Base-by-base conservation (phyloP, 2,797 vertebrate species). In the Microhierax caerulescens region DNA sequence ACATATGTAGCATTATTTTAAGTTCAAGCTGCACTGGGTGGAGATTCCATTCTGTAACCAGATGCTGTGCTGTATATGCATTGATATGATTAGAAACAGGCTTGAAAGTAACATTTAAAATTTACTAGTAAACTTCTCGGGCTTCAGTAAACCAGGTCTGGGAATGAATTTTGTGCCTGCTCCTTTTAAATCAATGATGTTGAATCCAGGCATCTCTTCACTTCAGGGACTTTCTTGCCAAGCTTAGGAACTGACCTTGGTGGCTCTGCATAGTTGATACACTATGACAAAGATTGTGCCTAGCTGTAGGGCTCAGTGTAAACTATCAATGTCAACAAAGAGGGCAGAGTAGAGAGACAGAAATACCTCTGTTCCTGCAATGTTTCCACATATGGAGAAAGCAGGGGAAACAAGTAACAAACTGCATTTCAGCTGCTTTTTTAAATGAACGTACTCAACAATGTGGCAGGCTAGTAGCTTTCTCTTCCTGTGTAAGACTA, bases 81-180 rank as follows among this genome's bases (percentile, higher is more conserved):
- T 27, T 57, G 56, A 34, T 73, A 75, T 85, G 60, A 90, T 92
- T 91, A 89, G 70, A 94, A 93, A 82, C 88, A 89, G 85, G 45
- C 70, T 82, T 75, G 70, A 64, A 79, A 76, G 37, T 24, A 85
- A 27, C 56, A 47, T 24, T 56, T 70, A 75, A 53, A 53, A 79
- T 87, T 87, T 70, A 10, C 64, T 39, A 43, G 64, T 57, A 61
- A 74, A 48, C 45, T 67, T 82, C 74, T 78, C 34, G 70, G 64
- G 63, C 34, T 37, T 95, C 68, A 53, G 39, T 24, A 24, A 91
- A 41, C 60, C 85, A 72, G 30, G 20, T 47, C 57, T 64, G 51
- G 79, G 74, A 57, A 37, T 51, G 41, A 69, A 22, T 24, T 39
- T 64, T 69, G n/a, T 73, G 77, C 70, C 82, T 0, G 0, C 17